Percentiles rank a stretch among this genome's conserved stretches.
phyloP scores from a whole-genome alignment of 2,113 vertebrate genomes.

The Pelecanus crispus region DNA sequence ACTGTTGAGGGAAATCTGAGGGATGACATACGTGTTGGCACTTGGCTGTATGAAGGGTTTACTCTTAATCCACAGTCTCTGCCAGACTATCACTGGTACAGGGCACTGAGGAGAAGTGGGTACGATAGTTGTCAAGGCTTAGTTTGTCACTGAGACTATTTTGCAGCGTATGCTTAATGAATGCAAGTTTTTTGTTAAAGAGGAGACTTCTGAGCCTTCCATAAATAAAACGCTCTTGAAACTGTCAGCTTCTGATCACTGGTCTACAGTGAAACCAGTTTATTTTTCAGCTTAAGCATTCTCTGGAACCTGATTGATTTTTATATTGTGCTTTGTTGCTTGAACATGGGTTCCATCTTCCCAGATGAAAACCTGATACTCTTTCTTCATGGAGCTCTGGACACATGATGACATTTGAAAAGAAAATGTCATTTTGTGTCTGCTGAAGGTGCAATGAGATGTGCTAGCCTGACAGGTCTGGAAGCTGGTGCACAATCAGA shows the following conservation, averaged over 20 bases:
- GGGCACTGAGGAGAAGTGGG: neutral
- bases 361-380: neutral
- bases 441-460: neutral
- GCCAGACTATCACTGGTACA: neutral
- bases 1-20: neutral
- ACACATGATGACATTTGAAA: neutral
- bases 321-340: neutral
- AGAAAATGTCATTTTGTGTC: neutral
- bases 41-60: neutral
- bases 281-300: neutral
- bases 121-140: neutral
- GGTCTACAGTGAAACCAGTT: neutral
- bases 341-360: neutral
- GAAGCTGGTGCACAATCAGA: neutral
- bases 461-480: neutral
- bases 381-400: neutral
- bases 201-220: neutral
- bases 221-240: neutral
- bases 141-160: neutral
- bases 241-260: neutral
- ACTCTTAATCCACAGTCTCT: neutral
- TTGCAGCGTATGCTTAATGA: neutral
- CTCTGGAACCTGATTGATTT: neutral
- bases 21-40: fast-evolving
- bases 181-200: neutral